Percentiles rank a stretch among this genome's conserved stretches.
Evolutionary conservation across 2,113 vertebrate genomes (phyloP).

Genomic region (Melanerpes formicivorus): DNA sequence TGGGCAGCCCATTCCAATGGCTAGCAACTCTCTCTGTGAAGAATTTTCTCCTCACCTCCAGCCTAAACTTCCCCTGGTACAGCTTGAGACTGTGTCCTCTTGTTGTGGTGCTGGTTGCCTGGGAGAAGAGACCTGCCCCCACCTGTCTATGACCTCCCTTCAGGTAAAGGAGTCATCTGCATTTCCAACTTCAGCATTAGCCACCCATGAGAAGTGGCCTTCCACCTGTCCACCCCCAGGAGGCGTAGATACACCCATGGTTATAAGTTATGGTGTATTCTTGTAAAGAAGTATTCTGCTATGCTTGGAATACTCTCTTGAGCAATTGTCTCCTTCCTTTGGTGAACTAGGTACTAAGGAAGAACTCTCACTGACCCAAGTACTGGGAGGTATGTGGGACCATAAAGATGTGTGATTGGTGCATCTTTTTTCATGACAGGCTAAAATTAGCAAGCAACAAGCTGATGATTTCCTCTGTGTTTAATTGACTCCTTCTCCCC

Average conservation of each 20-base stretch:
- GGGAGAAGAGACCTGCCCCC: no score
- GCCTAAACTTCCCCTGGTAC: no score
- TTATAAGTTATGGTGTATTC: not conserved
- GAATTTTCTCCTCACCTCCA: no score
- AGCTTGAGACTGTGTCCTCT: no score
- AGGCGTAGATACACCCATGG: not conserved
- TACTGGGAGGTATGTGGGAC: not conserved
- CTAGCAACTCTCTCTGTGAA: no score
- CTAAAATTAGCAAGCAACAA: not conserved
- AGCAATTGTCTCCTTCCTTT: not conserved
- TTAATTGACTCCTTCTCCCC: not conserved
- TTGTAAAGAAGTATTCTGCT: not conserved
- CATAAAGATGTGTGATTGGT: not conserved
- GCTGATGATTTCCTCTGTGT: not conserved
- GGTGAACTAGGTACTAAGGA: not conserved
- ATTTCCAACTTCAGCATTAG: not conserved
- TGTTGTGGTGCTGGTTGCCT: no score
- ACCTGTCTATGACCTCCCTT: no score
- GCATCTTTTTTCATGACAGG: not conserved
- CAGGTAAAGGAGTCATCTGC: not conserved
- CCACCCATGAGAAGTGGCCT: not conserved
- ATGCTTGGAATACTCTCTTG: not conserved
- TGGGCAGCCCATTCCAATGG: no score
- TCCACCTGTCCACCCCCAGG: not conserved
- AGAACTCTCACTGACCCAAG: rapidly evolving